Percentiles rank a stretch among this genome's conserved stretches.
These are phyloP conservation scores for Chelonoidis abingdonii DNA, from an alignment of 2,113 vertebrate species.

Conservation along the genomic window DNA sequence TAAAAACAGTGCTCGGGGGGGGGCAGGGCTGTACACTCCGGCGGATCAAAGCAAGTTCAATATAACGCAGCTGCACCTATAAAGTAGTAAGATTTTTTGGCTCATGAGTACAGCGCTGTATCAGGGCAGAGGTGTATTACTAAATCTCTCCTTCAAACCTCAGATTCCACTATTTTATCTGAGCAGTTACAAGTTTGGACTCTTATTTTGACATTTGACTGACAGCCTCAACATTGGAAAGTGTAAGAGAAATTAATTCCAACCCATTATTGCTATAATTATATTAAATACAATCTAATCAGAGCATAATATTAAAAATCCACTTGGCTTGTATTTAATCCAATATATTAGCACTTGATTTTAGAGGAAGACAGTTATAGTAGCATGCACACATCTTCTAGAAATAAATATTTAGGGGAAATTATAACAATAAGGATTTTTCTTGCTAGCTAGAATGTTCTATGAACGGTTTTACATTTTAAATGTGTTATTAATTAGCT, in stretches of 20 bases:
- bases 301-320: neutral
- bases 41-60: no score
- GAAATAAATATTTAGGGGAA: neutral
- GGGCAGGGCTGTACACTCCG: no score
- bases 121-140: neutral
- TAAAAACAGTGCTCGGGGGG: no score
- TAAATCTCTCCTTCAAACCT: neutral
- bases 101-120: no score
- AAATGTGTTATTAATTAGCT: neutral
- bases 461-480: neutral
- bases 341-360: neutral
- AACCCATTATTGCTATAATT: neutral
- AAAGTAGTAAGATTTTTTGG: no score
- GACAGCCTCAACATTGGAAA: neutral
- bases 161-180: neutral
- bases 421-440: neutral
- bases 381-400: neutral
- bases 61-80: no score
- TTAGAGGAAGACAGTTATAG: neutral
- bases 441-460: neutral
- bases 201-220: neutral
- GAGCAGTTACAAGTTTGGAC: neutral
- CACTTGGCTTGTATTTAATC: neutral
- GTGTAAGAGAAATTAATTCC: slow-evolving; percentile 4
- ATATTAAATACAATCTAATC: neutral